Conservation (phyloP, 2,888 invertebrate genomes). For the Plusia festucae region DNA sequence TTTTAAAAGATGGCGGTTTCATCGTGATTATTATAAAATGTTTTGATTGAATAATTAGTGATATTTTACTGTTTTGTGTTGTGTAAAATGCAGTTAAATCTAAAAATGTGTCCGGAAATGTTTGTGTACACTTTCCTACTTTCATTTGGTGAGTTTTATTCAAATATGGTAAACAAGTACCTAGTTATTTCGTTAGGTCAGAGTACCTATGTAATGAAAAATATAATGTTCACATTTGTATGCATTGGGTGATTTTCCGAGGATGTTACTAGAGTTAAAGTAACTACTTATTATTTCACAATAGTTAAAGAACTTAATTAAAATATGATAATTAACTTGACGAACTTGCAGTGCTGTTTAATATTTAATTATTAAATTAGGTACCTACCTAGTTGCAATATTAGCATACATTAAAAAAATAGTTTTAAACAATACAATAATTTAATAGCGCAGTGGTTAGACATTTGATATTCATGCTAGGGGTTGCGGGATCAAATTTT, state of each 20-base stretch:
- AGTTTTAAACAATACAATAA: too few species aligned
- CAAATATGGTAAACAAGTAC: conserved; percentile 21
- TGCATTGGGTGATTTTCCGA: conserved; percentile 11
- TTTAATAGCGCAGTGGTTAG: too few species aligned
- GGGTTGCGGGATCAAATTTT: too few species aligned
- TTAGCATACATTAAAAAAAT: too few species aligned
- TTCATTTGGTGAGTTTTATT: conserved; percentile 68
- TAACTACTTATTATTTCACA: too few species aligned
- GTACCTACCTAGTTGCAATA: too few species aligned
- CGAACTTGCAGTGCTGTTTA: too few species aligned
- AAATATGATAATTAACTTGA: neutral
- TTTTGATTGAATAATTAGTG: conserved; percentile 27
- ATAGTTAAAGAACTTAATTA: neutral
- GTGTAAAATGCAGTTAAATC: conserved; percentile 31
- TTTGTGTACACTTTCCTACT: conserved; percentile 62
- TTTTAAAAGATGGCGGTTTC: conserved; percentile 31
- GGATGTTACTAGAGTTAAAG: neutral
- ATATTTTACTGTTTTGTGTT: conserved; percentile 23
- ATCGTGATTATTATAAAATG: conserved; percentile 24
- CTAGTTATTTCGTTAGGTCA: conserved; percentile 12
- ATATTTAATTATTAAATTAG: too few species aligned
- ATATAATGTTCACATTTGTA: conserved; percentile 36
- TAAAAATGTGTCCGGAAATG: conserved; percentile 60
- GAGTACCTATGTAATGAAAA: conserved; percentile 17
- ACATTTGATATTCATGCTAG: too few species aligned